Evolutionary conservation across 1,140 invertebrate genomes (phyloP), one percentile per base, ranked within the genome.

Genomic region (Phthorimaea operculella): DNA sequence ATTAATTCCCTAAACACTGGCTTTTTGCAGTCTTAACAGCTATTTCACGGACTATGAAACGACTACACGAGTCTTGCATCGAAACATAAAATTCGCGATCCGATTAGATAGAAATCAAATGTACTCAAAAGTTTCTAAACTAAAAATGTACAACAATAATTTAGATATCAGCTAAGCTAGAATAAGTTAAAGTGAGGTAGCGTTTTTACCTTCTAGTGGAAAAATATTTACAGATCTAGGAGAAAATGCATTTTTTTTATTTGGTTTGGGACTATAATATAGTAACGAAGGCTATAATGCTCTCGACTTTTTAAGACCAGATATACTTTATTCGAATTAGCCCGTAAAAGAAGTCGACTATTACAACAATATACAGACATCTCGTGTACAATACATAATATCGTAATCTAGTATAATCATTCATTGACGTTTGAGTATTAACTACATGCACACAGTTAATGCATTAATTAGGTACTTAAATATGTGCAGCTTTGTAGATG

Each of bases 401-500:
- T 47, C 44, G 36, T 50, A 68, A 70, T 72, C 70, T 66, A 71
- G 65, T 75, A 75, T 63, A 66, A 60, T 68, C 58, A 28, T 74
- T 76, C 58, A 76, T 76, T 70, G 71, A 75, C 72, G 67, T 75
- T 63, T 69, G 76, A 81, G 74, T 83, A 84, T 83, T 82, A 73
- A 73, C 79, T 85, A 79, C 75, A 70, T 76, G 76, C 75, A 79
- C 76, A 75, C 68, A 66, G 68, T 33, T 47, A 8, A 47, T 47
- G 36, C 45, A 50, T 66, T 58, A 58, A 60, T 62, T 62, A 66
- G 57, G 67, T 77, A 70, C 66, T 67, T 75, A 78, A 71, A 72
- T 70, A 81, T 80, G 80, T 86, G 83, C 85, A 80, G 74, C 71
- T 77, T 79, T 76, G 76, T 82, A 71, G 74, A 73, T 87, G 85